Conservation (phyloP, 2,888 invertebrate species). For the Drosophila setosimentum region DNA sequence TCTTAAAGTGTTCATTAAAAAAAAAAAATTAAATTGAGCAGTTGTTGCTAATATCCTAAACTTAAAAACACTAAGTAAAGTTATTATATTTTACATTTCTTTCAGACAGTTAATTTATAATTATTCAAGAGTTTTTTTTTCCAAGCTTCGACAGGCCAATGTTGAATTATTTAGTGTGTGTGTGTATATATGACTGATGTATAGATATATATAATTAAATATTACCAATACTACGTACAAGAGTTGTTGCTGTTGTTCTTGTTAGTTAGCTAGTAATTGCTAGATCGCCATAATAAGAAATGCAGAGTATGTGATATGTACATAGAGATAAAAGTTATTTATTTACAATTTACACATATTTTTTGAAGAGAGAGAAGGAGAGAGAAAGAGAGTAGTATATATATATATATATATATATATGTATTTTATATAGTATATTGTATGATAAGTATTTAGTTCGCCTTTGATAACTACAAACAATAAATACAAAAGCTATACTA, state of each 20-base stretch:
- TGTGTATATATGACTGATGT: background rate
- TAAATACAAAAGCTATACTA: slow-evolving; percentile 50
- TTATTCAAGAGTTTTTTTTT: slow-evolving; percentile 26
- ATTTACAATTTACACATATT: slow-evolving; percentile 70
- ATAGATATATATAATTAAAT: slow-evolving; percentile 13
- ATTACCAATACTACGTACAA: slow-evolving; percentile 73
- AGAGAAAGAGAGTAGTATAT: slow-evolving; percentile 56
- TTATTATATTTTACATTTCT: background rate
- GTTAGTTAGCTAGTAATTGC: slow-evolving; percentile 53
- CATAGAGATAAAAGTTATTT: slow-evolving; percentile 65
- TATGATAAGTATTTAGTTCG: slow-evolving; percentile 26
- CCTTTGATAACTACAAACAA: slow-evolving; percentile 39
- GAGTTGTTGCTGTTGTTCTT: slow-evolving; percentile 67
- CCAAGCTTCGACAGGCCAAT: slow-evolving; percentile 22
- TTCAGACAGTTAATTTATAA: background rate
- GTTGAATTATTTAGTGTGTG: background rate
- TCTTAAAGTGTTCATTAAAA: background rate
- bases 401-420: slow-evolving; percentile 40
- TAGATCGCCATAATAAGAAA: slow-evolving; percentile 62
- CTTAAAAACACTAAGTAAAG: too few relatives aligned
- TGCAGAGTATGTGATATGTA: slow-evolving; percentile 67
- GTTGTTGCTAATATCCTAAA: too few relatives aligned
- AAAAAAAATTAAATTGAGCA: background rate
- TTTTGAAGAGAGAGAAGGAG: slow-evolving; percentile 29
- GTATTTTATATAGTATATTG: slow-evolving; percentile 12